Evolutionary conservation across 2,113 vertebrate species (phyloP).

Genomic region (Corythornis vintsioides): DNA sequence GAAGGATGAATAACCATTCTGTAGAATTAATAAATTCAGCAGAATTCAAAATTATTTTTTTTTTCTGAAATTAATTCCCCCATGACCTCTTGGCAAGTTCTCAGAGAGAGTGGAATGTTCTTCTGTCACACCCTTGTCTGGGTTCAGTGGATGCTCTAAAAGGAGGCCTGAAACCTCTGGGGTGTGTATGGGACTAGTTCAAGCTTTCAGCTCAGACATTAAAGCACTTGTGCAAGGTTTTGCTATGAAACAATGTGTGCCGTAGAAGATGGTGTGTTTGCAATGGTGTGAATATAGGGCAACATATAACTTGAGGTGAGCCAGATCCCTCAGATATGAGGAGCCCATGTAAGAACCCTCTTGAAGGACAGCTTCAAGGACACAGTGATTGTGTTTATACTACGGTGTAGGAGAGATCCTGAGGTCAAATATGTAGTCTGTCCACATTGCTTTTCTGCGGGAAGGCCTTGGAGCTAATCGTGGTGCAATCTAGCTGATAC

Average conservation of each 20-base stretch:
- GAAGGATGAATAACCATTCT: not conserved
- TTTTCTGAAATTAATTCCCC: not conserved
- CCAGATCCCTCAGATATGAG: not conserved
- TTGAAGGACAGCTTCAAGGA: conserved; percentile 51
- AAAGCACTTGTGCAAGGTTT: not conserved
- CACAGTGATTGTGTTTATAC: conserved; percentile 16
- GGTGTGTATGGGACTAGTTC: not conserved
- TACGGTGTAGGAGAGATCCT: conserved; percentile 27
- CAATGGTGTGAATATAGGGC: accelerated
- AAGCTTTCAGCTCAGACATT: not conserved
- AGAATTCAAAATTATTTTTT: not conserved
- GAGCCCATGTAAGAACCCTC: not conserved
- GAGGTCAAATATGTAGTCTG: conserved; percentile 58
- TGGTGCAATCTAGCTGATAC: conserved; percentile 51
- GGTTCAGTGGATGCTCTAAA: not conserved
- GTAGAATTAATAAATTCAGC: not conserved
- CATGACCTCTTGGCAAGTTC: not conserved
- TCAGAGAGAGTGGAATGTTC: not conserved
- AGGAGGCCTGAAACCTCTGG: not conserved
- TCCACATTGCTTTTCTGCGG: conserved; percentile 40
- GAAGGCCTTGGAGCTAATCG: conserved; percentile 33
- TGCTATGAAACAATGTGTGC: not conserved
- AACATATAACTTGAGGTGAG: not conserved
- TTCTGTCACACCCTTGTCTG: not conserved
- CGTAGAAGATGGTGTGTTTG: not conserved